phyloP scores from a whole-genome alignment of 1,140 invertebrate genomes.

The Sesamia nonagrioides region DNA sequence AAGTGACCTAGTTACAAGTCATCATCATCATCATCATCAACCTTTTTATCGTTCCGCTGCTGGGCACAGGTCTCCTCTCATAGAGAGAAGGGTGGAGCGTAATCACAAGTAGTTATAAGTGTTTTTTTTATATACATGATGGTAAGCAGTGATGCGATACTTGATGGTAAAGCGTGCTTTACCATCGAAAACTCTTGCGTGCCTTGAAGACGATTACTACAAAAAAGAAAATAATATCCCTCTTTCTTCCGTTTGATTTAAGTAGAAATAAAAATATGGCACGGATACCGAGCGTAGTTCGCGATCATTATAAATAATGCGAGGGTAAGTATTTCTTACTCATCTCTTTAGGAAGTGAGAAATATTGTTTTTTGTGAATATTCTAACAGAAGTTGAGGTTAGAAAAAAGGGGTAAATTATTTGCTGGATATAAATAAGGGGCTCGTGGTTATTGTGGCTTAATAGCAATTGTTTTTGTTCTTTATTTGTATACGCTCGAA shows the following conservation, averaged over 20 bases:
- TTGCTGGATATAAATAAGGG: background rate
- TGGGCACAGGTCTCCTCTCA: no score
- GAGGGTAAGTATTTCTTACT: slow-evolving; percentile 17
- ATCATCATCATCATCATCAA: no score
- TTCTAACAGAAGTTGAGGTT: background rate
- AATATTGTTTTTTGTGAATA: slow-evolving; percentile 11
- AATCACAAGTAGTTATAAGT: no score
- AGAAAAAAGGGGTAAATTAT: background rate
- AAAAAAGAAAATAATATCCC: slow-evolving; percentile 7
- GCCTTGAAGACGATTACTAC: background rate
- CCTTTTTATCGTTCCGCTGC: no score
- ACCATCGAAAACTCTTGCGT: no score
- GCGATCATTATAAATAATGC: slow-evolving; percentile 18
- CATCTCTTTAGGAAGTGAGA: background rate
- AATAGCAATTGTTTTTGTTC: background rate
- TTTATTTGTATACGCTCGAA: no score
- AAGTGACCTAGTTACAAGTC: background rate
- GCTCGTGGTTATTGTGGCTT: background rate
- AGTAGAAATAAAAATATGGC: slow-evolving; percentile 15
- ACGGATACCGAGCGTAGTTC: slow-evolving; percentile 5
- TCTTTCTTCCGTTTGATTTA: slow-evolving; percentile 2
- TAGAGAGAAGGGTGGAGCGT: no score
- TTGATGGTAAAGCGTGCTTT: no score
- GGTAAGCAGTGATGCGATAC: no score
- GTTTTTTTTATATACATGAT: no score